Conservation (phyloP, 2,888 invertebrate species). For the Callinectes sapidus region DNA sequence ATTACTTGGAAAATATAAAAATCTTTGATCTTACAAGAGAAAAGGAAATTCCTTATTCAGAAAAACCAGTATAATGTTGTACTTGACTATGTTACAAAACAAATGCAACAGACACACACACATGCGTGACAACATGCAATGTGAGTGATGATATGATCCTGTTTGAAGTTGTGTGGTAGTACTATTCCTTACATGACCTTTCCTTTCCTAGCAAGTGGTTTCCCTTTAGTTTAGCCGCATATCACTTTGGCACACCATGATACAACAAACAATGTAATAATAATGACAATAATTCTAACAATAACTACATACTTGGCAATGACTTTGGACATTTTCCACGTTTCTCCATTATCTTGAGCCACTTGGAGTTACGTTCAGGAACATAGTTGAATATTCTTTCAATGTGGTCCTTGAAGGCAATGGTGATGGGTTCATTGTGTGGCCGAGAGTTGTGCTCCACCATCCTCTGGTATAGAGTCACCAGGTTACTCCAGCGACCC, state of each 20-base stretch:
- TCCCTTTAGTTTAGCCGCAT: too few species aligned
- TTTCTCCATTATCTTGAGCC: constrained; percentile 64
- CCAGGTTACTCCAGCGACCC: constrained; percentile 61
- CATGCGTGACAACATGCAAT: too few species aligned
- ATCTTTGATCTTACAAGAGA: background rate
- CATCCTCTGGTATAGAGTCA: constrained; percentile 61
- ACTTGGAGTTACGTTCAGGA: constrained; percentile 63
- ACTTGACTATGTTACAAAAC: too few species aligned
- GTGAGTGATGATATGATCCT: too few species aligned
- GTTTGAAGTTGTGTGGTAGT: too few species aligned
- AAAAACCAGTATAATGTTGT: background rate
- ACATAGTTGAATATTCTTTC: constrained; percentile 57
- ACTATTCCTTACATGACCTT: too few species aligned
- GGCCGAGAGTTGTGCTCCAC: constrained; percentile 62
- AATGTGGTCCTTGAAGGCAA: constrained; percentile 60
- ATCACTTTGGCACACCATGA: too few species aligned
- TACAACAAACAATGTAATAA: background rate
- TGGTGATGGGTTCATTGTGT: constrained; percentile 53
- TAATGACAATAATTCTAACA: background rate
- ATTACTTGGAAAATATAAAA: background rate
- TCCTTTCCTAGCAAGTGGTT: too few species aligned
- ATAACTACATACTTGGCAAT: constrained; percentile 43
- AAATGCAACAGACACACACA: too few species aligned
- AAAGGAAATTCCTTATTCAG: background rate
- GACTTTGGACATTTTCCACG: constrained; percentile 58